Base-by-base conservation (phyloP, 2,797 vertebrate species). In the Rhinophrynus dorsalis region DNA sequence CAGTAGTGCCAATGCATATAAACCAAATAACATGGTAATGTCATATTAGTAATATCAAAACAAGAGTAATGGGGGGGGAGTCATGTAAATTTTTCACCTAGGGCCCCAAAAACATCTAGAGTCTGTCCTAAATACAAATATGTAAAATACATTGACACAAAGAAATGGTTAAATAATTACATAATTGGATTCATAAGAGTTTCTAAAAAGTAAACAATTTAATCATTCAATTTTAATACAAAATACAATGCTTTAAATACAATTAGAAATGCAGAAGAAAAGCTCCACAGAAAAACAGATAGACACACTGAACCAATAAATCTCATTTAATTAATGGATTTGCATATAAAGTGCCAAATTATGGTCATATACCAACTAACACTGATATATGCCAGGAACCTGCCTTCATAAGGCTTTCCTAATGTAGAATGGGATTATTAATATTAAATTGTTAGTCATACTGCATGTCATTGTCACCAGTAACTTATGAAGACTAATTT, bases 331-430 rank as follows among this genome's bases (percentile, higher is more conserved):
- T 55, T 29, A 70, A 62, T 55, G 52, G 15, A 62, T 70, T 70
- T 70, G 58, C 38, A 63, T 70, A 63, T 30, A 70, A 70, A 63
- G 38, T 63, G 30, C 40, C 18, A 17, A 70, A 52, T 68, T 51
- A 51, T 51, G 30, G 38, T 38, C 35, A 56, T 33, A 55, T 63
- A 45, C 37, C 50, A 63, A 32, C 56, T 70, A 63, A 54, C 48
- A 52, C 35, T 35, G 35, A 61, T 60, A 61, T 48, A 62, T n/a
- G 44, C 17, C 15, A 12, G 24, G 50, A 65, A 42, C 32, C 30
- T 24, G 30, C n/a, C 45, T 56, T 33, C 48, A 37, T 11, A 33
- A 47, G 11, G 29, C 7, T 62, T 62, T 44, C 38, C 37, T 35
- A 52, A 69, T 35, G n/a, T 32, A 23, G 12, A 29, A 24, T 50